phyloP scores from a whole-genome alignment of 2,888 invertebrate species.

The Synanthedon tipuliformis region DNA sequence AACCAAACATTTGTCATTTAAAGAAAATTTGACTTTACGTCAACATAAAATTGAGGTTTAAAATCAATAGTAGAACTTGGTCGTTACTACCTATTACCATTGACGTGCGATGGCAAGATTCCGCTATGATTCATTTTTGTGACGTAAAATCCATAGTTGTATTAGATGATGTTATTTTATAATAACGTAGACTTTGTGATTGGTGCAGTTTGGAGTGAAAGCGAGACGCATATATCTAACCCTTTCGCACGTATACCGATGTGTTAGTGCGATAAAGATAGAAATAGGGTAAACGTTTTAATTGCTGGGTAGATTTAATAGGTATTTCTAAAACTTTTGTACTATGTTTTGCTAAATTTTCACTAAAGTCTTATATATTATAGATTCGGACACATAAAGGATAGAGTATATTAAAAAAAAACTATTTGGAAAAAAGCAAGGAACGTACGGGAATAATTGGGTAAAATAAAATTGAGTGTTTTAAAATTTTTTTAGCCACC shows the following conservation, averaged over 20 bases:
- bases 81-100: too few species aligned
- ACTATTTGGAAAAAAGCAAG: conserved; percentile 40
- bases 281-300: conserved; percentile 56
- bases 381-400: conserved; percentile 61
- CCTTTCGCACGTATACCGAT: conserved; percentile 41
- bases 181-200: conserved; percentile 27
- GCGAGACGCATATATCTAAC: conserved; percentile 16
- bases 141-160: conserved; percentile 2
- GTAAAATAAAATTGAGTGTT: conserved; percentile 6
- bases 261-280: conserved; percentile 61
- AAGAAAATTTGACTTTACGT: too few species aligned
- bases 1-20: too few species aligned
- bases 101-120: too few species aligned
- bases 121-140: too few species aligned
- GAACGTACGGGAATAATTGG: conserved; percentile 32
- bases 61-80: too few species aligned
- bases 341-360: conserved; percentile 71
- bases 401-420: conserved; percentile 29
- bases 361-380: conserved; percentile 47
- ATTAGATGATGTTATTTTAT: too few species aligned
- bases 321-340: conserved; percentile 69
- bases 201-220: conserved; percentile 40
- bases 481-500: conserved; percentile 11
- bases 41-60: too few species aligned
- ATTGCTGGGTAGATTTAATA: conserved; percentile 64